Percentiles rank a stretch among this genome's conserved stretches.
These are phyloP conservation scores for Heterotilapia buettikoferi DNA, from an alignment of 2,113 vertebrate genomes.

Conservation along the genomic window DNA sequence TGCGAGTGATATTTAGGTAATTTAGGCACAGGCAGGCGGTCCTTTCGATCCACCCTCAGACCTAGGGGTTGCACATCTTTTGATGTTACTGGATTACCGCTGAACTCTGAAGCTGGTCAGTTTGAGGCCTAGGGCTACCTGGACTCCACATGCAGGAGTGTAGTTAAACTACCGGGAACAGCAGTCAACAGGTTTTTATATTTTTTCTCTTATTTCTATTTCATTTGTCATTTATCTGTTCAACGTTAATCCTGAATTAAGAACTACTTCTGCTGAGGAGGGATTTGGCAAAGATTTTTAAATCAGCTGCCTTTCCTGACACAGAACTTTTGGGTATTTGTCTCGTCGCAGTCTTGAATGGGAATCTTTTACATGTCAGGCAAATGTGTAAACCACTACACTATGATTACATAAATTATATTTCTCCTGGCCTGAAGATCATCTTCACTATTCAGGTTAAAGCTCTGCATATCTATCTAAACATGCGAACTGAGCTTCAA, in stretches of 20 bases:
- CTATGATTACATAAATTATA: neutral
- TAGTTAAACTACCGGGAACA: neutral
- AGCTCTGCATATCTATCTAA: neutral
- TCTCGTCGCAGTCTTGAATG: neutral
- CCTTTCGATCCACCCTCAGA: neutral
- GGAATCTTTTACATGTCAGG: neutral
- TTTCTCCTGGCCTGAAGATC: neutral
- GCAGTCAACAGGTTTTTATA: neutral
- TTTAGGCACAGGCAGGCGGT: neutral
- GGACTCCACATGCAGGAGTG: neutral
- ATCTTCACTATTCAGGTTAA: neutral
- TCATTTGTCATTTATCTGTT: neutral
- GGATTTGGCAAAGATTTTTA: neutral
- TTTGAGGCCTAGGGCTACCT: neutral
- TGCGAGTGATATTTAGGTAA: neutral
- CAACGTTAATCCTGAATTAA: neutral
- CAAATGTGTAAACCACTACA: neutral
- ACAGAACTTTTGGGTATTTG: neutral
- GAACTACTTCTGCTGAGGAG: neutral
- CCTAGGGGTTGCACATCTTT: neutral
- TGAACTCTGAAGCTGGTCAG: neutral
- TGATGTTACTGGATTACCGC: neutral
- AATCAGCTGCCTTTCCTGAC: neutral
- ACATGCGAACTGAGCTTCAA: neutral
- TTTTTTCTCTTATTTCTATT: neutral